Evolutionary conservation across 2,797 vertebrate species (phyloP).

Genomic region (Cheirogaleus major): DNA sequence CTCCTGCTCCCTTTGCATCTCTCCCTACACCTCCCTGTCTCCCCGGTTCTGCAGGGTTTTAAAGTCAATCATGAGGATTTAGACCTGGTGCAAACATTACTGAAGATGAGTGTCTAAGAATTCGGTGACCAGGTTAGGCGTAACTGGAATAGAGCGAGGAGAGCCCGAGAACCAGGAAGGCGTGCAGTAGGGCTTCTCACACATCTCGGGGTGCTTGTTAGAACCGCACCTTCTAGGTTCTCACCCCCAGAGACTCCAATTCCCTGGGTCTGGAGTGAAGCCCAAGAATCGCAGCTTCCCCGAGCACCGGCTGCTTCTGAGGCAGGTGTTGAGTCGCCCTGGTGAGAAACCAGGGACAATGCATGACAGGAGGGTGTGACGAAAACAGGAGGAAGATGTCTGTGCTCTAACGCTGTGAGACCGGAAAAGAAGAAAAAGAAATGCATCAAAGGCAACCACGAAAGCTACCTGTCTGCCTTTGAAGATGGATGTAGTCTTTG

Average conservation of each 20-base stretch:
- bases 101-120: background rate
- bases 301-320: background rate
- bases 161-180: background rate
- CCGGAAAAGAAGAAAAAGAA: background rate
- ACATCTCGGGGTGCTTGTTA: background rate
- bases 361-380: background rate
- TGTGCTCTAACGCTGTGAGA: background rate
- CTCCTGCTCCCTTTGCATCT: background rate
- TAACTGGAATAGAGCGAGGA: background rate
- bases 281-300: background rate
- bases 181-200: too few relatives aligned
- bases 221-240: background rate
- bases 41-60: background rate
- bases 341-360: background rate
- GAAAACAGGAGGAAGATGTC: background rate
- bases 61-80: background rate
- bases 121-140: background rate
- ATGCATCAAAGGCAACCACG: background rate
- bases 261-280: background rate
- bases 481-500: constrained; percentile 6
- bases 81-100: background rate
- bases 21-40: background rate
- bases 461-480: background rate
- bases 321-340: background rate
- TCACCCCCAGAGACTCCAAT: background rate